phyloP scores from a whole-genome alignment of 2,888 invertebrate genomes.

The Zygaena filipendulae region DNA sequence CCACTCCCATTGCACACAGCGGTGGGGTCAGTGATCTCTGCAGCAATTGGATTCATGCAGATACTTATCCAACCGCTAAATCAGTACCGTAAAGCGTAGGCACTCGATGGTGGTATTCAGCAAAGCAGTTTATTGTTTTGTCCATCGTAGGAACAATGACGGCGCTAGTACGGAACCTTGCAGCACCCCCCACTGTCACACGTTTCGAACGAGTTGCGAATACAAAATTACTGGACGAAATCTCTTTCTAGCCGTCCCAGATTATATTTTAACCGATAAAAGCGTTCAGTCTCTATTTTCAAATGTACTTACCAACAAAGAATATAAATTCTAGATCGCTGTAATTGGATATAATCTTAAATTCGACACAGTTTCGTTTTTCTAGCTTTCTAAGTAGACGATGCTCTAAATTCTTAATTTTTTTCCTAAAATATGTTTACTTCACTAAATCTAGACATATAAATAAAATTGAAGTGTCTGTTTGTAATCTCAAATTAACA shows the following conservation, averaged over 20 bases:
- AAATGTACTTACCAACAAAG: too few species aligned
- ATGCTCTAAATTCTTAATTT: too few species aligned
- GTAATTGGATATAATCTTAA: too few species aligned
- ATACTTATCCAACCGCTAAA: conserved; percentile 49
- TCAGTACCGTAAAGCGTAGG: conserved; percentile 40
- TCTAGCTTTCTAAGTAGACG: too few species aligned
- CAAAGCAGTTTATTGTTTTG: conserved; percentile 27
- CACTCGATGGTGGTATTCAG: conserved; percentile 22
- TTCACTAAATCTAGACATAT: too few species aligned
- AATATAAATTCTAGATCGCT: too few species aligned
- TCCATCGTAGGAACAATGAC: conserved; percentile 27
- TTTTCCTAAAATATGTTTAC: too few species aligned
- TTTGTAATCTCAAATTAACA: too few species aligned
- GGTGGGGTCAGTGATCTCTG: conserved; percentile 27
- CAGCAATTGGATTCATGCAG: conserved; percentile 49
- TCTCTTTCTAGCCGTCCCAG: conserved; percentile 6
- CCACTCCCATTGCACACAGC: conserved; percentile 25
- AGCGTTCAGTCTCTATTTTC: too few species aligned
- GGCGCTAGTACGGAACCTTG: conserved; percentile 19
- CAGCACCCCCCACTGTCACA: conserved; percentile 20
- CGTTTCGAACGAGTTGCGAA: conserved; percentile 23
- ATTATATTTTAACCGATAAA: too few species aligned
- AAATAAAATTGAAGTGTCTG: too few species aligned
- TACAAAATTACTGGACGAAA: conserved; percentile 22
- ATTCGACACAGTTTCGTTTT: too few species aligned